Base-by-base conservation (phyloP, 2,113 vertebrate species). In the Sinocyclocheilus anshuiensis region DNA sequence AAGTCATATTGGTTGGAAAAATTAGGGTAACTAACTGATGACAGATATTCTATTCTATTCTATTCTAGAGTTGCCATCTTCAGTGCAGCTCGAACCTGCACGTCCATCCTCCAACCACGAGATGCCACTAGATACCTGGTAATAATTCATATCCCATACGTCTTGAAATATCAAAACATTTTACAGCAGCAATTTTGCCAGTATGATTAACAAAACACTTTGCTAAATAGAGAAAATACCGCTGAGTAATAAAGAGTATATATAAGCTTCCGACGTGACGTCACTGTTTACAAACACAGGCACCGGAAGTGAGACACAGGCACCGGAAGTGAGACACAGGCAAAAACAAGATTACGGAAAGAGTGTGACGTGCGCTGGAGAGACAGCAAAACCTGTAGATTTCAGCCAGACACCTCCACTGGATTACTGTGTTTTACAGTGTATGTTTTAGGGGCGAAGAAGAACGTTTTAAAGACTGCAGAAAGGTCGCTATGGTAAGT, bases 291-390 rank as follows among this genome's bases (percentile, higher is more conserved):
- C 81, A 84, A 86, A 86, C 69, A 86, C 59, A 6, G 13, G 16
- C 16, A 84, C 77, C 48, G 88, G 88, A 89, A 89, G 80, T 86
- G 82, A 84, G 82, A 33, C 29, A 86, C 59, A 6, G 13, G 16
- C 16, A 84, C 77, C 48, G 88, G 88, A 89, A 89, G 80, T 86
- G 82, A 84, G 82, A 33, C 29, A 45, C 80, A 55, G 53, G 80
- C 65, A 86, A 71, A 76, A 76, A 84, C 81, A 84, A 39, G 50
- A 77, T 84, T 84, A 84, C 81, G 85, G 85, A 81, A 83, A 65
- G 55, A 11, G 18, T 1, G 13, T 2, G 61, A 61, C 48, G 65
- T 74, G 12, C 24, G n/a, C 29, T 65, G 1, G 12, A 8, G 4
- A 24, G 24, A 77, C 50, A 33, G 26, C 15, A 55, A 33, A 77